Percentiles rank a stretch among this genome's conserved stretches.
Conservation (phyloP, 2,113 vertebrate species). For the Antigone vipio region DNA sequence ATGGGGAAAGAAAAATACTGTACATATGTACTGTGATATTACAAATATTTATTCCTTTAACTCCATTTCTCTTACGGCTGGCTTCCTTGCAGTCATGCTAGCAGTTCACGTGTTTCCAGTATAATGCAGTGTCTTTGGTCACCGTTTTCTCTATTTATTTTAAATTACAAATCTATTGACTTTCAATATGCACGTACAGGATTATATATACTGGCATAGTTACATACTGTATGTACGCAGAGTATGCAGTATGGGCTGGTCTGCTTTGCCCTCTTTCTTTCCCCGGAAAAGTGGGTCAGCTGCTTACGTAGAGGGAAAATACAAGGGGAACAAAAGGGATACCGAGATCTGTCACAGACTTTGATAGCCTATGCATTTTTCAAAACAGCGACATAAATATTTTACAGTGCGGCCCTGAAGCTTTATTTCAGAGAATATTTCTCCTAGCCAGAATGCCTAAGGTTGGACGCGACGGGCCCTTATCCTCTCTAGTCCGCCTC, state of each 20-base stretch:
- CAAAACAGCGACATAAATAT: background rate
- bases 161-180: background rate
- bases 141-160: background rate
- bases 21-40: background rate
- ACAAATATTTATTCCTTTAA: background rate
- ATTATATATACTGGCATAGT: no score
- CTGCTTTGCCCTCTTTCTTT: background rate
- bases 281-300: background rate
- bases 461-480: background rate
- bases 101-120: background rate
- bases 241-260: background rate
- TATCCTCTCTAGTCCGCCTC: background rate
- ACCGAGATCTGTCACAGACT: background rate
- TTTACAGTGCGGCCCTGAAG: background rate
- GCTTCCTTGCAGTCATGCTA: background rate
- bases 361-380: background rate
- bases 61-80: background rate
- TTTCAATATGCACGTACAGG: background rate
- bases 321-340: background rate
- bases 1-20: background rate
- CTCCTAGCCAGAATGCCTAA: background rate
- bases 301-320: background rate
- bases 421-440: background rate
- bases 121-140: background rate
- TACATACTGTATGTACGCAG: background rate